phyloP scores from a whole-genome alignment of 2,113 vertebrate genomes.

The Rhinolophus ferrumequinum region DNA sequence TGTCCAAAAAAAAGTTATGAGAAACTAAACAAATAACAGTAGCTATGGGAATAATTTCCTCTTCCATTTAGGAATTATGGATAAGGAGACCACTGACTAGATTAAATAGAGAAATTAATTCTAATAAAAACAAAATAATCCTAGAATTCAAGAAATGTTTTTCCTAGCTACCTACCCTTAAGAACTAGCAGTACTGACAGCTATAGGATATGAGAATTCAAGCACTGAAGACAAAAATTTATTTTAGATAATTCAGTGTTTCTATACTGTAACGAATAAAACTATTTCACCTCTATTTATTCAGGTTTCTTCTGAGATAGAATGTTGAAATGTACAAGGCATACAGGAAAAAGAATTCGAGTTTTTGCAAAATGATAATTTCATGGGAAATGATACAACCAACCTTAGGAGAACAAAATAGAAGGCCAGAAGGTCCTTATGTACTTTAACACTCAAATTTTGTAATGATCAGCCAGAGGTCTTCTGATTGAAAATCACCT shows the following conservation, averaged over 20 bases:
- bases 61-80: background rate
- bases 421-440: background rate
- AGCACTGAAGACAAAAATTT: background rate
- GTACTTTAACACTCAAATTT: background rate
- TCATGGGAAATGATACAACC: background rate
- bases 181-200: background rate
- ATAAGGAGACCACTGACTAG: background rate
- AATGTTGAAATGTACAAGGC: background rate
- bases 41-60: background rate
- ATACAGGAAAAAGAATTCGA: background rate
- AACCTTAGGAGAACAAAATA: background rate
- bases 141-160: background rate
- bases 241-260: background rate
- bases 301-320: background rate
- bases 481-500: background rate
- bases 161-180: background rate
- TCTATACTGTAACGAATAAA: background rate
- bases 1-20: background rate
- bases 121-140: background rate
- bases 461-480: background rate
- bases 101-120: background rate
- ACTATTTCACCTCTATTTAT: background rate
- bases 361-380: background rate
- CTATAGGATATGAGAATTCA: background rate
- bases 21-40: background rate